Base-by-base conservation (phyloP, 2,888 invertebrate species). In the Polyommatus icarus region DNA sequence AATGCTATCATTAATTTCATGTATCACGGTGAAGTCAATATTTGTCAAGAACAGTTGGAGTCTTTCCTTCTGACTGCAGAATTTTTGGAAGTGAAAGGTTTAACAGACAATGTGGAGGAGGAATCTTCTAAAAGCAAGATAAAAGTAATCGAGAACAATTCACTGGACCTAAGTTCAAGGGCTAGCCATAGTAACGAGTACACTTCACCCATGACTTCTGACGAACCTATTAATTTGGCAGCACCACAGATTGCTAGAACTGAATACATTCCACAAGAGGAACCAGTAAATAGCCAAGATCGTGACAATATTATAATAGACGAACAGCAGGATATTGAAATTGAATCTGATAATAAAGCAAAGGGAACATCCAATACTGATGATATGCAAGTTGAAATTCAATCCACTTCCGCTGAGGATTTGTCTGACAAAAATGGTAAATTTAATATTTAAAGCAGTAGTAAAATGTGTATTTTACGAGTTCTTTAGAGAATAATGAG, bases 1-100 rank as follows among this genome's bases (percentile, higher is more conserved):
- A 96, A 96, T 85, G 97, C 97, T 18, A 95, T 97, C 80, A 95
- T 97, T 61, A 96, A 97, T 85, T 97, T 97, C 84, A 97, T 97
- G 96, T 97, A 97, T 85, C 96, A 95, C 88, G 97, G 97, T 78
- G 97, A 97, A 92, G 97, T 97, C 8, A 97, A 97, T 83, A 97
- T 97, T 72, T 96, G 96, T 83, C 97, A 97, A 87, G 97, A 97
- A 86, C 96, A 97, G 81, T 89, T 97, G 83, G 96, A 96, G 82
- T 97, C 97, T 79, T 97, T 97, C 90, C 93, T 97, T 76, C 96
- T 96, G 83, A 97, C 97, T 24, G 97, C 97, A 6, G 97, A 97
- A 88, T 90, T 97, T 80, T 89, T 97, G 83, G 96, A 97, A 83
- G 96, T 97, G 77, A 97, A 97, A 87, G 97, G 97, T 78, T 94